Evolutionary conservation across 2,797 vertebrate genomes (phyloP).

Genomic region (Typhlichthys eigenmanni): DNA sequence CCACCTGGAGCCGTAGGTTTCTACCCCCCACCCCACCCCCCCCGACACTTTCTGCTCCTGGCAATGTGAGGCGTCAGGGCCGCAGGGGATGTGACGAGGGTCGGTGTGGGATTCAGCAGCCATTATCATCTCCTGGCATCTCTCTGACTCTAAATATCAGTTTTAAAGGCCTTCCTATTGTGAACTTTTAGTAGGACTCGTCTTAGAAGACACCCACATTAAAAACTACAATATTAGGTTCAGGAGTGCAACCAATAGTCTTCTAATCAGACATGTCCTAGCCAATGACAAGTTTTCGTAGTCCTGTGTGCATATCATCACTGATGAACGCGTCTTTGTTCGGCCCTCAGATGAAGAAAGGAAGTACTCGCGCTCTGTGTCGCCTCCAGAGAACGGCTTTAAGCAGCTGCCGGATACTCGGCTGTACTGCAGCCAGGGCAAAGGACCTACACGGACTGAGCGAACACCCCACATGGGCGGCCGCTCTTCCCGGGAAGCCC

Average conservation of each 20-base stretch:
- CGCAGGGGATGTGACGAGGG: constrained; percentile 2
- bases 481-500: constrained; percentile 51
- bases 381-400: constrained; percentile 82
- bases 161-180: no score
- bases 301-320: no score
- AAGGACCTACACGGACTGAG: constrained; percentile 79
- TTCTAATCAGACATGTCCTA: no score
- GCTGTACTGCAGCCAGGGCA: constrained; percentile 87
- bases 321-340: not conserved
- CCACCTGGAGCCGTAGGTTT: no score
- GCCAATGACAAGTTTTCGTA: no score
- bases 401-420: constrained; percentile 75
- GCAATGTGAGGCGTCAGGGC: constrained; percentile 2
- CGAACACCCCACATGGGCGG: constrained; percentile 59
- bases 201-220: no score
- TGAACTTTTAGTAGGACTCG: no score
- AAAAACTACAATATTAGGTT: no score
- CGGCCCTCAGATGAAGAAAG: constrained; percentile 68
- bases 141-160: no score
- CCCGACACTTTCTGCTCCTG: constrained; percentile 6
- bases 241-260: no score
- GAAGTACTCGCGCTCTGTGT: constrained; percentile 73
- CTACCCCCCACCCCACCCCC: no score
- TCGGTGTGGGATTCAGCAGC: constrained; percentile 19
- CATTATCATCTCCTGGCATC: constrained; percentile 1